Conservation (phyloP, 2,888 invertebrate species). For the Autographa pulchrina region DNA sequence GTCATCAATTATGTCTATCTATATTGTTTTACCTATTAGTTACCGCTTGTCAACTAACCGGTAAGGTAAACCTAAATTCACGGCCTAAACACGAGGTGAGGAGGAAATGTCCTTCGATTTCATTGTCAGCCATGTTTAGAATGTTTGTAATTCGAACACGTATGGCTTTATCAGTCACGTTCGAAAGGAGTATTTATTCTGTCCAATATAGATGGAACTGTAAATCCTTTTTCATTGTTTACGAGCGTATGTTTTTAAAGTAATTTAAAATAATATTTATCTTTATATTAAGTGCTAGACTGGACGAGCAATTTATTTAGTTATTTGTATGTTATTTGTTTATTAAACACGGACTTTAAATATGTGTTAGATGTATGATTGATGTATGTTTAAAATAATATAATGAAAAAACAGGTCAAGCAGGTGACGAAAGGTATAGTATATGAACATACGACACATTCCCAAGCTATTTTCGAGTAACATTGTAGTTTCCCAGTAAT, state of each 20-base stretch:
- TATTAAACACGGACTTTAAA: too few species aligned
- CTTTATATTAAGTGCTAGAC: too few species aligned
- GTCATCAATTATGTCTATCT: background rate
- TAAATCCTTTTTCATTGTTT: background rate
- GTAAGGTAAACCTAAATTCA: background rate
- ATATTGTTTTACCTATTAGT: background rate
- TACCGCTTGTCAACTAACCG: background rate
- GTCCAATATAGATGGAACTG: background rate
- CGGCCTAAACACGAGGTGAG: background rate
- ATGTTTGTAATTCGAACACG: constrained; percentile 38
- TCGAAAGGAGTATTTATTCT: background rate
- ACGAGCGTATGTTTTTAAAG: background rate
- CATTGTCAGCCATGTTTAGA: constrained; percentile 32
- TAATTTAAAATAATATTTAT: too few species aligned
- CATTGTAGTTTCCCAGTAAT: too few species aligned
- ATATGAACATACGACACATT: too few species aligned
- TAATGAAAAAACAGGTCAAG: too few species aligned
- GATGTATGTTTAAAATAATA: too few species aligned
- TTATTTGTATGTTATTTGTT: too few species aligned
- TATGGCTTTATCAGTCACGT: constrained; percentile 32
- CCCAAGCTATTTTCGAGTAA: too few species aligned
- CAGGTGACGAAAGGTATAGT: too few species aligned
- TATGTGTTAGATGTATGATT: too few species aligned
- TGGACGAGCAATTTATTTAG: too few species aligned
- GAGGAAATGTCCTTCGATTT: constrained; percentile 27